Conservation (phyloP, 2,888 invertebrate genomes). For the Labia minor region DNA sequence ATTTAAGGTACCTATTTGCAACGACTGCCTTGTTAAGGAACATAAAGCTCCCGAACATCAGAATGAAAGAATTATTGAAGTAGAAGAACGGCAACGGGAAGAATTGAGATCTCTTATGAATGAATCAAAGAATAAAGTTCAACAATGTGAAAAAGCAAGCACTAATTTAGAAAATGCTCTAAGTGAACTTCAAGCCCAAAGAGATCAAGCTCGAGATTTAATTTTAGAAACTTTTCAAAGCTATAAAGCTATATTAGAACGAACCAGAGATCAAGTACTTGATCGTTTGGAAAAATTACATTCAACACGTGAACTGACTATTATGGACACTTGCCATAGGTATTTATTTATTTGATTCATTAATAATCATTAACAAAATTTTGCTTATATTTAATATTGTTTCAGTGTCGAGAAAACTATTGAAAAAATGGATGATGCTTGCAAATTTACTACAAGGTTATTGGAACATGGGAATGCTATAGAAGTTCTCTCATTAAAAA, state of each 20-base stretch:
- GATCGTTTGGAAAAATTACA: constrained; percentile 65
- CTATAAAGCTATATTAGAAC: constrained; percentile 70
- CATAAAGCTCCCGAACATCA: constrained; percentile 75
- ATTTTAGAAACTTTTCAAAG: constrained; percentile 69
- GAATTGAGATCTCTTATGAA: constrained; percentile 63
- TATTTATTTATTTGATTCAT: constrained; percentile 26
- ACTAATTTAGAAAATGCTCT: constrained; percentile 65
- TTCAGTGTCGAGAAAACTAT: constrained; percentile 65
- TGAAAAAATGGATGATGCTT: constrained; percentile 75
- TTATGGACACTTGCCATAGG: constrained; percentile 76
- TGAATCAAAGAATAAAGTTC: constrained; percentile 65
- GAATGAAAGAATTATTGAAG: constrained; percentile 69
- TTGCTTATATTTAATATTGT: not conserved
- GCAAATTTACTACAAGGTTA: constrained; percentile 70
- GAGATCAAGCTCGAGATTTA: constrained; percentile 71
- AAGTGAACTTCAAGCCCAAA: constrained; percentile 75
- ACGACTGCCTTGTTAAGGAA: constrained; percentile 71
- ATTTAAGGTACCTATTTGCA: constrained; percentile 78
- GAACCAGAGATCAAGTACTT: constrained; percentile 63
- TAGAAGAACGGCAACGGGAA: constrained; percentile 64
- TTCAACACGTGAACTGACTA: constrained; percentile 72
- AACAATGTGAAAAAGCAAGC: constrained; percentile 64
- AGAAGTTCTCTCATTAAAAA: constrained; percentile 74
- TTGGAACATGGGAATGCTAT: constrained; percentile 74
- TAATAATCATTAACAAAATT: not conserved